phyloP scores from a whole-genome alignment of 2,888 invertebrate genomes.

The Clistopyga incitator region DNA sequence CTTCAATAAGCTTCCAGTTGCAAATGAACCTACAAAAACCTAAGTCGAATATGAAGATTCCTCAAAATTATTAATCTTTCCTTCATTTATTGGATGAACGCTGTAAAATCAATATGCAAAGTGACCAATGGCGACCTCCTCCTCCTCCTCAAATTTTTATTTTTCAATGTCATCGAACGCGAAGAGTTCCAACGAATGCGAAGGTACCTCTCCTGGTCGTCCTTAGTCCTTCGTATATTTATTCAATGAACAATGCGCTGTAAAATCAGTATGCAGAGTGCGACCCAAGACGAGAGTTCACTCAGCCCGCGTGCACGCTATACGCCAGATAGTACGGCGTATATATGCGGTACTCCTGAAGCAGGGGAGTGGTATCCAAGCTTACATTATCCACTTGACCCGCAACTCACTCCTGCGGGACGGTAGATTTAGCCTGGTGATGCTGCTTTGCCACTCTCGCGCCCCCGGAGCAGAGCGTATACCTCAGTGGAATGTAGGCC shows the following conservation, averaged over 20 bases:
- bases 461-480: constrained; percentile 18
- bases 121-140: no score
- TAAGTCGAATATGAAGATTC: no score
- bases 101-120: no score
- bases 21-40: no score
- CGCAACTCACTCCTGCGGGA: constrained; percentile 63
- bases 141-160: no score
- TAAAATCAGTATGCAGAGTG: constrained; percentile 50
- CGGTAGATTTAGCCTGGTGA: constrained; percentile 57
- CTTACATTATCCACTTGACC: constrained; percentile 73
- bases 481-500: constrained; percentile 69
- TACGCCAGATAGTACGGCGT: constrained; percentile 27
- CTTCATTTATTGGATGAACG: no score
- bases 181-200: background rate
- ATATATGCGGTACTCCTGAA: constrained; percentile 47
- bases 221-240: background rate
- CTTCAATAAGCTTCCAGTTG: no score
- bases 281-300: constrained; percentile 8
- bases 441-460: constrained; percentile 41
- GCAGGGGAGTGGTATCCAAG: constrained; percentile 55
- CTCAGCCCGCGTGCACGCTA: constrained; percentile 7
- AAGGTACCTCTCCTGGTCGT: background rate
- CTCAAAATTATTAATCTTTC: no score
- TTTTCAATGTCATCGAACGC: no score
- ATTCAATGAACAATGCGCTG: constrained; percentile 29